These are phyloP conservation scores for Melanotaenia parkinsoni DNA, from an alignment of 2,797 vertebrate genomes.

Conservation along the genomic window DNA sequence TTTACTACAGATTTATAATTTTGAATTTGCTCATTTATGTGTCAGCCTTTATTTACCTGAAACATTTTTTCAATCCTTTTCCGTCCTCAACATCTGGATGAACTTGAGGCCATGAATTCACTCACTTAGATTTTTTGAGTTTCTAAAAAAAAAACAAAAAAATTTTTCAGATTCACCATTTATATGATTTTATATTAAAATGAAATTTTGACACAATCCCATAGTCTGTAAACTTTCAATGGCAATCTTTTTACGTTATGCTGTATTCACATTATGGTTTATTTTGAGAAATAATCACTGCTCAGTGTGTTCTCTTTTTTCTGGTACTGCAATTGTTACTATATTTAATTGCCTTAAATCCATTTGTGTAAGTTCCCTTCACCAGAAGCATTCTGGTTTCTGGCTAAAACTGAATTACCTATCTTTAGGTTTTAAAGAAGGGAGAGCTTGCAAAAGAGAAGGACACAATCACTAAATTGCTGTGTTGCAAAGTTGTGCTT, in stretches of 20 bases:
- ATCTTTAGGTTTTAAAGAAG: slow-evolving; percentile 25
- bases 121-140: slow-evolving; percentile 17
- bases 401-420: not conserved
- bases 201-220: slow-evolving; percentile 27
- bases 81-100: slow-evolving; percentile 1
- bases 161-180: slow-evolving; percentile 6
- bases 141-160: slow-evolving; percentile 1
- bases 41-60: slow-evolving; percentile 1
- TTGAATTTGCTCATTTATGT: slow-evolving; percentile 14
- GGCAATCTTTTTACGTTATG: slow-evolving; percentile 12
- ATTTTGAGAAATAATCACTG: slow-evolving; percentile 15
- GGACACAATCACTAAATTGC: not conserved
- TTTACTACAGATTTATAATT: slow-evolving; percentile 3
- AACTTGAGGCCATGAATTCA: slow-evolving; percentile 6
- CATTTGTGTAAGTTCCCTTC: not conserved
- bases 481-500: not conserved
- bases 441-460: slow-evolving; percentile 9
- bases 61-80: slow-evolving; percentile 7
- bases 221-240: slow-evolving; percentile 16
- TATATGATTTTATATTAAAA: slow-evolving; percentile 21
- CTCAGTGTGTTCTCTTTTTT: slow-evolving; percentile 9
- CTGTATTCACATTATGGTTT: slow-evolving; percentile 20
- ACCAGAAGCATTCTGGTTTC: not conserved
- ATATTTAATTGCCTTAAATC: slow-evolving; percentile 35
- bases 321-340: not conserved